Conservation (phyloP, 2,888 invertebrate species). For the Drosophila quinaria region DNA sequence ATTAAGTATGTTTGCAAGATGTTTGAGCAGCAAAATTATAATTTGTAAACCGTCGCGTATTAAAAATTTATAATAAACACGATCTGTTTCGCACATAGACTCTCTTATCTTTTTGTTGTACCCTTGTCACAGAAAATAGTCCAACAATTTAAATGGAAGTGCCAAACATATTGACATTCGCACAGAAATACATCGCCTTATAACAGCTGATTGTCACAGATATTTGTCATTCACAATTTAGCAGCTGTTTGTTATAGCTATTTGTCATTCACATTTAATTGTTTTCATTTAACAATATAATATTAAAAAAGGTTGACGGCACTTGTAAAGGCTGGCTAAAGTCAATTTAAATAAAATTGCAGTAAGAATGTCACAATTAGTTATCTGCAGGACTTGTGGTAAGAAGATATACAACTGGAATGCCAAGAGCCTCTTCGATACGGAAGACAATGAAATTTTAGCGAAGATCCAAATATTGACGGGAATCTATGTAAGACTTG, state of each 20-base stretch:
- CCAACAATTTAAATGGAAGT: not conserved
- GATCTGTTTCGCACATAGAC: too few relatives aligned
- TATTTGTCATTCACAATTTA: constrained; percentile 18
- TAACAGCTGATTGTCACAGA: constrained; percentile 14
- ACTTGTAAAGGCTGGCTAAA: not conserved
- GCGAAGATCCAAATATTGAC: constrained; percentile 31
- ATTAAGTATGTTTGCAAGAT: not conserved
- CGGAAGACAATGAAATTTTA: constrained; percentile 3
- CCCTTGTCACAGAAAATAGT: too few relatives aligned
- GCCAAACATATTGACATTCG: constrained; percentile 18
- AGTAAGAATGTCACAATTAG: constrained; percentile 15
- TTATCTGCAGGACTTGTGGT: constrained; percentile 42
- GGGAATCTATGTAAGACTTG: constrained; percentile 40
- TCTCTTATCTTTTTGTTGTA: too few relatives aligned
- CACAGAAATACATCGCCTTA: not conserved
- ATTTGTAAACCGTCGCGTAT: not conserved
- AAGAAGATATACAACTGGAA: constrained; percentile 22
- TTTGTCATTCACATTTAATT: constrained; percentile 17
- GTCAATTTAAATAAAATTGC: not conserved
- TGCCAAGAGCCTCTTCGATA: constrained; percentile 36
- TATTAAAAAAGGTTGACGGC: not conserved
- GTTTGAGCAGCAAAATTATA: not conserved
- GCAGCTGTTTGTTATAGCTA: constrained; percentile 15
- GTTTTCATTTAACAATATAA: not conserved
- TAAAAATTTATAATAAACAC: too few relatives aligned